Conservation (phyloP, 2,888 invertebrate genomes). For the Allolobophora icterica region DNA sequence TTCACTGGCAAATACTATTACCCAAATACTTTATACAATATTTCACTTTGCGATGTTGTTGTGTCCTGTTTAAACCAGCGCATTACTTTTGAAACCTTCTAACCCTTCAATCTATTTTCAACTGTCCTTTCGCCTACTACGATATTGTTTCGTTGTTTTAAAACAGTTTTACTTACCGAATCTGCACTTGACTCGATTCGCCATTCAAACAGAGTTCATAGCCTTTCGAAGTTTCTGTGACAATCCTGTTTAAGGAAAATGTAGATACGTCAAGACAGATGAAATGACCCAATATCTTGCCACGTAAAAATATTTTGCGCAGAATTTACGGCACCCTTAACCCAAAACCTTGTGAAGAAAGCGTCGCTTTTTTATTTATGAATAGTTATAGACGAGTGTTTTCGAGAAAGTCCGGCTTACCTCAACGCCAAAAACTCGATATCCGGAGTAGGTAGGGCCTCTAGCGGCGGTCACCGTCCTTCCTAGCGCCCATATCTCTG, state of each 20-base stretch:
- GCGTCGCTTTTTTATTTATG: background rate
- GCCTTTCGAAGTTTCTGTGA: background rate
- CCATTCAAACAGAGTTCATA: background rate
- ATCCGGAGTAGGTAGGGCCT: background rate
- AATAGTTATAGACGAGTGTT: background rate
- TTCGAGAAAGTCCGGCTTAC: slow-evolving; percentile 1
- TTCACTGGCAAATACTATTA: background rate
- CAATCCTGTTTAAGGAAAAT: background rate
- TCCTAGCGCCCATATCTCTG: background rate
- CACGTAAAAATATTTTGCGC: background rate
- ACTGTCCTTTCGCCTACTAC: background rate
- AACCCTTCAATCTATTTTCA: background rate
- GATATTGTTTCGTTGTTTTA: background rate
- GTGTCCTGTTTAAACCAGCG: background rate
- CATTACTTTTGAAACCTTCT: background rate
- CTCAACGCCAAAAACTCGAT: slow-evolving; percentile 8
- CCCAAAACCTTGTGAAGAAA: background rate
- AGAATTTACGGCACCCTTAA: background rate
- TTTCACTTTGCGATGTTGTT: background rate
- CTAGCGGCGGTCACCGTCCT: background rate
- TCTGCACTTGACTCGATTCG: background rate
- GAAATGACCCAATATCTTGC: background rate
- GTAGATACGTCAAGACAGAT: background rate
- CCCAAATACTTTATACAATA: too few relatives aligned
- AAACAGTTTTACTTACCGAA: background rate